Evolutionary conservation across 2,888 invertebrate species (phyloP).

Genomic region (Acrobasis suavella): DNA sequence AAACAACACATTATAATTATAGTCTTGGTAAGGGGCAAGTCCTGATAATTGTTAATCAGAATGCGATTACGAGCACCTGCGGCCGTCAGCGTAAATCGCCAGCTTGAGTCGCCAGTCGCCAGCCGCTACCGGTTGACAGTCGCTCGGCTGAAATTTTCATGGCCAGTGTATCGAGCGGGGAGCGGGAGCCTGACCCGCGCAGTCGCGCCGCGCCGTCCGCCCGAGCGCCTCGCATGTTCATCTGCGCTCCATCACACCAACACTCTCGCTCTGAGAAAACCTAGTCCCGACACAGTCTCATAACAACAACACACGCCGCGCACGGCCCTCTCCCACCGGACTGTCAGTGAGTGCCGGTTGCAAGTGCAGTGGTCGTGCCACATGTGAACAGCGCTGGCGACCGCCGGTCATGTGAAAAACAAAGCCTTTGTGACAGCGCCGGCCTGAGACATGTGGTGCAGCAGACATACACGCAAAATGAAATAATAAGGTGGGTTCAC

Average conservation of each 20-base stretch:
- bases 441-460: constrained; percentile 61
- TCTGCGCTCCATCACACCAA: constrained; percentile 45
- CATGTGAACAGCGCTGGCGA: constrained; percentile 42
- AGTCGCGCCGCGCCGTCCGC: constrained; percentile 64
- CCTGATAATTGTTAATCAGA: not conserved
- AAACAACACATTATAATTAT: too few species aligned
- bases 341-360: constrained; percentile 46
- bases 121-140: constrained; percentile 78
- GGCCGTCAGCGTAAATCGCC: constrained; percentile 60
- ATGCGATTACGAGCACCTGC: constrained; percentile 22
- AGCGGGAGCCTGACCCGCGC: constrained; percentile 60
- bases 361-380: constrained; percentile 56
- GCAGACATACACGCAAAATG: constrained; percentile 64
- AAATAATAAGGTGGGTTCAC: constrained; percentile 74
- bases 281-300: constrained; percentile 43
- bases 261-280: constrained; percentile 51
- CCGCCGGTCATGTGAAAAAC: constrained; percentile 60
- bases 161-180: constrained; percentile 78
- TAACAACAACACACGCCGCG: constrained; percentile 56
- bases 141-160: constrained; percentile 77
- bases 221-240: constrained; percentile 49
- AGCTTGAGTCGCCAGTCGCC: constrained; percentile 71
- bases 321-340: constrained; percentile 39
- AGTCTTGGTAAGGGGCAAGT: not conserved
- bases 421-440: constrained; percentile 52